phyloP scores from a whole-genome alignment of 2,888 invertebrate species.

The Monopis laevigella region DNA sequence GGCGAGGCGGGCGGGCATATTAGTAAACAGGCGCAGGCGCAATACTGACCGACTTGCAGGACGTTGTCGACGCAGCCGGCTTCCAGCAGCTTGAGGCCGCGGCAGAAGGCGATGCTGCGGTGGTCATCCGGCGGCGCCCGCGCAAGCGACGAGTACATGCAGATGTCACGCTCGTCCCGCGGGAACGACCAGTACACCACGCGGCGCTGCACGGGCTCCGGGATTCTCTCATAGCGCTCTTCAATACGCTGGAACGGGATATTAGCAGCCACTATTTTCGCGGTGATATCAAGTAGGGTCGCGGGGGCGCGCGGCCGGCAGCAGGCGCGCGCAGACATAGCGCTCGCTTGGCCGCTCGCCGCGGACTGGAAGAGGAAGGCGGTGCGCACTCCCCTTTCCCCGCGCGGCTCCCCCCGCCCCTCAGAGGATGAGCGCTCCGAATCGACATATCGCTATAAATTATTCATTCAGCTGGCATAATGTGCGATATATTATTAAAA shows the following conservation, averaged over 20 bases:
- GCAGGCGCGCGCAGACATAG: slow-evolving; percentile 61
- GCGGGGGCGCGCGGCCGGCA: slow-evolving; percentile 72
- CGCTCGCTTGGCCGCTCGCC: slow-evolving; percentile 64
- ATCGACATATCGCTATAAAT: slow-evolving; percentile 62
- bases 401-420: slow-evolving; percentile 24
- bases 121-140: slow-evolving; percentile 72
- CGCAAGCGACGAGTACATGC: slow-evolving; percentile 86
- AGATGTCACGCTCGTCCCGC: slow-evolving; percentile 86
- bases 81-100: slow-evolving; percentile 85
- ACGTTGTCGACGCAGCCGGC: slow-evolving; percentile 85
- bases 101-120: slow-evolving; percentile 86
- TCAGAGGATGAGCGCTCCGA: slow-evolving; percentile 53
- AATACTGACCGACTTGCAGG: slow-evolving; percentile 86
- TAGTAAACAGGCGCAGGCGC: slow-evolving; percentile 66
- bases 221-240: slow-evolving; percentile 86
- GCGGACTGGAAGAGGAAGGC: slow-evolving; percentile 42
- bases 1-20: slow-evolving; percentile 60
- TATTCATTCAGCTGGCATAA: slow-evolving; percentile 64
- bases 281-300: slow-evolving; percentile 82
- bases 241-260: slow-evolving; percentile 89
- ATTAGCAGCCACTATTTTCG: slow-evolving; percentile 84
- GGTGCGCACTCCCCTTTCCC: slow-evolving; percentile 27
- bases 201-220: slow-evolving; percentile 87
- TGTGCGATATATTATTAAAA: slow-evolving; percentile 67
- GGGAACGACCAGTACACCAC: slow-evolving; percentile 93